Evolutionary conservation across 2,888 invertebrate species (phyloP).

Genomic region (Taphrorychus bicolor): DNA sequence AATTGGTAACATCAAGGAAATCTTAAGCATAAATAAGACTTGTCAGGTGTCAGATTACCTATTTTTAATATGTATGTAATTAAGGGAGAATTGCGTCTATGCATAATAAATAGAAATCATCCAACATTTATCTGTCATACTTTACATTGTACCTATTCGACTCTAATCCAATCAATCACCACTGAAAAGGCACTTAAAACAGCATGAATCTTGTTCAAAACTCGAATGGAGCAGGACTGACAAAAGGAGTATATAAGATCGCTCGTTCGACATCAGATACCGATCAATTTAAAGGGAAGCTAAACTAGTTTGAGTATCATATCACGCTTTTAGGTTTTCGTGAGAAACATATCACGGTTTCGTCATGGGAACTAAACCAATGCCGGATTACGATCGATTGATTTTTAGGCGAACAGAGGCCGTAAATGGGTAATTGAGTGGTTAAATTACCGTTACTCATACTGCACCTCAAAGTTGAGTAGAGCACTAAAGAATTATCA

Average conservation of each 20-base stretch:
- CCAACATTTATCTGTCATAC: not conserved
- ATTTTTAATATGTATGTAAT: too few relatives aligned
- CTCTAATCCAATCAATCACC: not conserved
- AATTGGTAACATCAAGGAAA: too few relatives aligned
- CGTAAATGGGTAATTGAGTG: not conserved
- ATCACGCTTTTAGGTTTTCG: slow-evolving; percentile 28
- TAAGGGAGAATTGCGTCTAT: too few relatives aligned
- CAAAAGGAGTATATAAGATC: not conserved
- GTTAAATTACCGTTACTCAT: not conserved
- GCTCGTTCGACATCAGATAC: slow-evolving; percentile 11
- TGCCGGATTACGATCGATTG: slow-evolving; percentile 15
- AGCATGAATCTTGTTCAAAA: not conserved
- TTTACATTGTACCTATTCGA: not conserved
- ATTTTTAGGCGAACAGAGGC: not conserved
- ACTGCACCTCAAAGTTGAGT: too few relatives aligned
- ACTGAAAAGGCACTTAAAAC: not conserved
- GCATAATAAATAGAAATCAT: too few relatives aligned
- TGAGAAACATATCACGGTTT: slow-evolving; percentile 33
- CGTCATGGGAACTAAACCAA: slow-evolving; percentile 32
- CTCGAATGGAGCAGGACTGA: not conserved
- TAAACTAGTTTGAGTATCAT: slow-evolving; percentile 16
- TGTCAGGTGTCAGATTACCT: too few relatives aligned
- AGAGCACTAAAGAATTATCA: too few relatives aligned
- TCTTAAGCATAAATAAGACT: too few relatives aligned
- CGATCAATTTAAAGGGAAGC: slow-evolving; percentile 3